These are phyloP conservation scores for Drosophila tripunctata DNA, from an alignment of 2,888 invertebrate genomes.

Conservation along the genomic window DNA sequence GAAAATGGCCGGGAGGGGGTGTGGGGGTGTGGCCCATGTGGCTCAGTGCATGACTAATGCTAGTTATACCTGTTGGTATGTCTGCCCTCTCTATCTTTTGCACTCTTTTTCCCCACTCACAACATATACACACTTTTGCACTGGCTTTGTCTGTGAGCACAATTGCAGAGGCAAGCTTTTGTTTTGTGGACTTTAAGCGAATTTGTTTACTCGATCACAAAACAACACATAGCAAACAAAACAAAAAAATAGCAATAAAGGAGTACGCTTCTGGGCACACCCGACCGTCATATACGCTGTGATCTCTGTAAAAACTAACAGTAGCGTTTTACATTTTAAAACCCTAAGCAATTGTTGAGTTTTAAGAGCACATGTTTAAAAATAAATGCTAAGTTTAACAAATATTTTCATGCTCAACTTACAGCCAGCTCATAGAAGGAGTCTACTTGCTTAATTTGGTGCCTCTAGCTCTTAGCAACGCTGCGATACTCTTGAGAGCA, in stretches of 20 bases:
- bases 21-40: constrained; percentile 16
- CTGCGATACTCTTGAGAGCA: no score
- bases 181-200: constrained; percentile 69
- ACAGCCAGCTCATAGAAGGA: no score
- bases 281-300: no score
- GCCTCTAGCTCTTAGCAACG: no score
- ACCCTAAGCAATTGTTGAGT: no score
- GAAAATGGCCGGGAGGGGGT: constrained; percentile 1
- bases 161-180: constrained; percentile 55
- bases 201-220: constrained; percentile 73
- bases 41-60: constrained; percentile 50
- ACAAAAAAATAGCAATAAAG: constrained; percentile 11
- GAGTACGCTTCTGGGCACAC: no score
- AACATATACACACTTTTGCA: neutral
- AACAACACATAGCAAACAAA: constrained; percentile 20
- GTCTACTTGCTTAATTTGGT: no score
- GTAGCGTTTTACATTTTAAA: no score
- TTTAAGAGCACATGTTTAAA: no score
- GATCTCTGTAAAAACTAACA: no score
- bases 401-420: no score
- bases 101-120: neutral
- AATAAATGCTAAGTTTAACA: no score
- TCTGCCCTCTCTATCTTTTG: neutral
- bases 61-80: constrained; percentile 47
- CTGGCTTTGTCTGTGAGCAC: constrained; percentile 42